Evolutionary conservation across 2,888 invertebrate genomes (phyloP).

Genomic region (Cenopis cana): DNA sequence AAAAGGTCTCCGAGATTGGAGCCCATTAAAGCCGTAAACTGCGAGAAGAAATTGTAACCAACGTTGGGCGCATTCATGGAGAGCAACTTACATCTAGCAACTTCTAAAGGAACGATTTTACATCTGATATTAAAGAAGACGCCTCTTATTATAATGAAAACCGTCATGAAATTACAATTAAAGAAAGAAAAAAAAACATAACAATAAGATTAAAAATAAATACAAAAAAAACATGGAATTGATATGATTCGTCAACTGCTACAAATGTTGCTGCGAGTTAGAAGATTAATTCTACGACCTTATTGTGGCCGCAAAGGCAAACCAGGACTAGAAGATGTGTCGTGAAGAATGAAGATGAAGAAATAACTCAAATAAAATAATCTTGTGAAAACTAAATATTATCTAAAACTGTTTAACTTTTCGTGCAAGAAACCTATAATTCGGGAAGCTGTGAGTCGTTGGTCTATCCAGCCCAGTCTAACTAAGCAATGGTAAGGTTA

Average conservation of each 20-base stretch:
- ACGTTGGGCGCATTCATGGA: background rate
- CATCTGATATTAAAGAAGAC: constrained; percentile 1
- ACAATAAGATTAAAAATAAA: constrained; percentile 1
- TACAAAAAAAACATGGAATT: background rate
- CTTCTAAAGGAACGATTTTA: background rate
- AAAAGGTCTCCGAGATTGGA: too few relatives aligned
- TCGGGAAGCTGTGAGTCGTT: constrained; percentile 60
- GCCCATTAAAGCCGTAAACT: too few relatives aligned
- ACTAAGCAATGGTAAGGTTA: constrained; percentile 72
- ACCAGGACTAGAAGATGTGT: background rate
- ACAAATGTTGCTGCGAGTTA: background rate
- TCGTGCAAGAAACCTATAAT: constrained; percentile 9
- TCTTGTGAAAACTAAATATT: constrained; percentile 5
- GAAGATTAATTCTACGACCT: constrained; percentile 7
- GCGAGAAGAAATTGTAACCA: background rate
- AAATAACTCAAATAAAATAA: constrained; percentile 14
- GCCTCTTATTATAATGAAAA: background rate
- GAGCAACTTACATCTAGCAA: background rate
- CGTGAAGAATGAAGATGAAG: constrained; percentile 22
- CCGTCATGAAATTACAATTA: background rate
- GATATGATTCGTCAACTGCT: background rate
- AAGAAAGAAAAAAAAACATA: background rate
- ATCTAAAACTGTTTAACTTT: constrained; percentile 13
- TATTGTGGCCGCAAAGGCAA: background rate
- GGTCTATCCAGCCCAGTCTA: constrained; percentile 80